Evolutionary conservation across 1,140 invertebrate species (phyloP), one percentile per base, ranked within the genome.

Genomic region (Pomacea maculata): DNA sequence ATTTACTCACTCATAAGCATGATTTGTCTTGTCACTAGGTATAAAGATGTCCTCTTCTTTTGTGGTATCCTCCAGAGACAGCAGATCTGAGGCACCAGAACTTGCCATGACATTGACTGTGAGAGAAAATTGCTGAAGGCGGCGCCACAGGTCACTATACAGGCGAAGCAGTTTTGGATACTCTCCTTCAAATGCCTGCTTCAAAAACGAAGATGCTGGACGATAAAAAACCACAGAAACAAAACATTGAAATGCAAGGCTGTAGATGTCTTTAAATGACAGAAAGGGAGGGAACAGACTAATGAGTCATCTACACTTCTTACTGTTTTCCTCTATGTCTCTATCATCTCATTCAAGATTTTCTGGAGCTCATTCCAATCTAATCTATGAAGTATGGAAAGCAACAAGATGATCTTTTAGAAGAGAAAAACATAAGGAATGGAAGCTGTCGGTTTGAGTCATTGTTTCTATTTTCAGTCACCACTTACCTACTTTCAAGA

Each of bases 101-200:
- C 83, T 83, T 14, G 86, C 77, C 14, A 82, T 85, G 21, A 85
- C 83, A 71, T 83, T 82, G 71, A 85, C 83, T 71, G 82, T 86
- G 55, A 86, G 75, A 79, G 86, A 88, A 82, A 91, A 89, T 81
- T 91, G 90, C 78, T 94, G 92, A 19, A 95, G 89, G 63, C 93
- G 89, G 85, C 93, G 93, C 91, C 94, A 94, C 14, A 95, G 87
- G 79, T 95, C 94, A 75, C 93, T 91, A 89, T 93, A 94, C 52
- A 95, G 89, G 70, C 94, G 94, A 17, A 98, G 91, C 76, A 97
- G 92, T 89, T 96, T 97, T 25, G 96, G 96, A 91, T 95, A 97
- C 90, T 97, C 96, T 73, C 95, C 95, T 92, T 97, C 96, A 77
- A 97, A 93, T 64, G 95, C 95, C 92, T 97, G 95, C 86, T 95